A percentile compares a stretch with the other conserved stretches of the same genome.
phyloP scores from a whole-genome alignment of 2,797 vertebrate genomes.

The Coracias cyanogaster region DNA sequence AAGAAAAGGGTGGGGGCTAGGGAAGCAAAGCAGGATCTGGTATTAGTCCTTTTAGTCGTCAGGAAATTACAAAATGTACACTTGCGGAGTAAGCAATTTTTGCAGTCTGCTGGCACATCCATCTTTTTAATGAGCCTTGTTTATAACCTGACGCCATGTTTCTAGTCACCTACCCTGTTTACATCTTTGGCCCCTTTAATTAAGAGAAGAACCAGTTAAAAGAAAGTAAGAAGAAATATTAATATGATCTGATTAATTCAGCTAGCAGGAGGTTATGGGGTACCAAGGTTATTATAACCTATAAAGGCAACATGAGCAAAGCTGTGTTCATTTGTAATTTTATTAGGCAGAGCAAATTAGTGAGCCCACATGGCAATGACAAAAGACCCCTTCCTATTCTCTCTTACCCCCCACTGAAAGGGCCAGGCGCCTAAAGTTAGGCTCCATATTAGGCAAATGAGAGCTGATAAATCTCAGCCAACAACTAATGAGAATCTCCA shows the following conservation, averaged over 20 bases:
- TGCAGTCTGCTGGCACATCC: constrained; percentile 83
- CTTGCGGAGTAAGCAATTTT: constrained; percentile 89
- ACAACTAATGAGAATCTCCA: constrained; percentile 88
- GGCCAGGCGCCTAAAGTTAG: constrained; percentile 87
- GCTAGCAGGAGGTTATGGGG: constrained; percentile 88
- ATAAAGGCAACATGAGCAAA: constrained; percentile 86
- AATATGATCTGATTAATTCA: constrained; percentile 90
- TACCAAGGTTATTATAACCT: constrained; percentile 88
- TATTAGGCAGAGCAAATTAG: constrained; percentile 89
- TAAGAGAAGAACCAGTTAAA: constrained; percentile 90
- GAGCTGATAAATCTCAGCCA: constrained; percentile 89
- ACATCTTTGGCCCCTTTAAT: constrained; percentile 90
- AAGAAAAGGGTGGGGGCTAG: constrained; percentile 63
- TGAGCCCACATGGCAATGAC: constrained; percentile 82
- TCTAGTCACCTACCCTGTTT: constrained; percentile 87
- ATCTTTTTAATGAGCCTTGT: constrained; percentile 93
- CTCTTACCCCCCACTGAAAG: constrained; percentile 85
- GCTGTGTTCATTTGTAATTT: constrained; percentile 88
- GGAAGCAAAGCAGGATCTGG: constrained; percentile 73
- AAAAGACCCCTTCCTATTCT: constrained; percentile 81
- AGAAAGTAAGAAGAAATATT: constrained; percentile 88
- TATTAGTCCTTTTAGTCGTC: constrained; percentile 85
- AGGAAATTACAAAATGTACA: constrained; percentile 87
- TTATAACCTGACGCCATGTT: constrained; percentile 86
- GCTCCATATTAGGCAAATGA: constrained; percentile 92